Evolutionary conservation across 2,888 invertebrate species (phyloP), one percentile per base, ranked within the genome.

Genomic region (Neuroscelio doddi): DNA sequence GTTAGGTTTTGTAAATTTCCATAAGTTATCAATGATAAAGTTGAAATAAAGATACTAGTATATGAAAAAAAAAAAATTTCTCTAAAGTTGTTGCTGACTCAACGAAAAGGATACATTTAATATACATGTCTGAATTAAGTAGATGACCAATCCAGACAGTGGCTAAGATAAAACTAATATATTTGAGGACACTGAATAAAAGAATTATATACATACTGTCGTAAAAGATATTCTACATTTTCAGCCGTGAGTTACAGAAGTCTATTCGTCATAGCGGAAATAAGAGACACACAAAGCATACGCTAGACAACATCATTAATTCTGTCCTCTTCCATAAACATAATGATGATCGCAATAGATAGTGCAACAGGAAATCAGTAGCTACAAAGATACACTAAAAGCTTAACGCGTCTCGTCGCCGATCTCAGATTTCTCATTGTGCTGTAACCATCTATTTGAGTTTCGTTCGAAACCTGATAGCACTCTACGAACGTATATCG

Each of bases 241-340:
- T n/a, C n/a, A n/a, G n/a, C n/a, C n/a, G n/a, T n/a, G n/a, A n/a
- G n/a, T n/a, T n/a, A 36, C 36, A 16, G 36, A 42, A 26, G 16
- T 32, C 55, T 44, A 64, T 64, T 64, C 55, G 55, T 59, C 64
- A 55, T 50, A 36, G 1, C 21, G 12, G 53, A 49, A 64, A 57
- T 58, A 49, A 49, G 42, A 42, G 59, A 57, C 59, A 61, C 45
- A 53, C 55, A 61, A 57, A 62, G 51, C 53, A 39, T 52, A 46
- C 49, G 59, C 53, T 56, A 63, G 59, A 66, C 63, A 69, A 62
- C 61, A 45, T 55, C 61, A 69, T 69, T 69, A 69, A 69, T 69
- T 64, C 51, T 44, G 57, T 63, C 51, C 69, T 61, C 61, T 64
- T 49, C 57, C 56, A 49, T 52, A 50, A 53, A 53, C 50, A 44